Conservation (phyloP, 2,888 invertebrate genomes). For the Ommatoiulus sabulosus region DNA sequence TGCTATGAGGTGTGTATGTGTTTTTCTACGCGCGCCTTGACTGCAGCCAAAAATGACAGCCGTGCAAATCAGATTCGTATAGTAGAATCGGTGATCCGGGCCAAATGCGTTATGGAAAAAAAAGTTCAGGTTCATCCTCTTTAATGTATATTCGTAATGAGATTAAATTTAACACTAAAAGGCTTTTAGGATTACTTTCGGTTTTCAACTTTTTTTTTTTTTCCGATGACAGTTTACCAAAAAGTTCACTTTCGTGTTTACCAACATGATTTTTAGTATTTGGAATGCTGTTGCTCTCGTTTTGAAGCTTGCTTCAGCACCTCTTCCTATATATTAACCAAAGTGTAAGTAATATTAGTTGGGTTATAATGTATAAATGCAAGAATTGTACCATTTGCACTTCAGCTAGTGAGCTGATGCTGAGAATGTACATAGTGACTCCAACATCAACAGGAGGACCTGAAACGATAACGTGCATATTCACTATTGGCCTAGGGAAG, state of each 20-base stretch:
- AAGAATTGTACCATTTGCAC: constrained; percentile 87
- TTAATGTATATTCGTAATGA: not conserved
- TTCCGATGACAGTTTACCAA: not conserved
- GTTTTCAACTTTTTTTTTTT: not conserved
- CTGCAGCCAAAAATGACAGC: constrained; percentile 26
- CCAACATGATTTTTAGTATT: not conserved
- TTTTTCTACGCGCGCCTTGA: constrained; percentile 37
- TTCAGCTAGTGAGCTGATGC: constrained; percentile 98
- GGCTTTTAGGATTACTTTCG: not conserved
- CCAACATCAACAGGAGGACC: constrained; percentile 97
- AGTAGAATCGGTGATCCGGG: not conserved
- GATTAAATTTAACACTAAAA: not conserved
- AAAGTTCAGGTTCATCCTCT: no score
- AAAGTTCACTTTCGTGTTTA: not conserved
- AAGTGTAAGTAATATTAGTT: constrained; percentile 21
- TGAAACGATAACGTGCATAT: constrained; percentile 71
- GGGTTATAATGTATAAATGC: constrained; percentile 40
- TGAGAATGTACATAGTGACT: constrained; percentile 98
- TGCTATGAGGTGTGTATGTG: not conserved
- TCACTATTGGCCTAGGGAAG: constrained; percentile 33
- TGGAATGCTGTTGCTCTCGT: not conserved
- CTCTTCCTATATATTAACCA: not conserved
- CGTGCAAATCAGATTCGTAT: not conserved
- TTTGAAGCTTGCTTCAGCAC: constrained; percentile 8
- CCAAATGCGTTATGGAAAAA: not conserved